These are phyloP conservation scores for Aporophyla lueneburgensis DNA, from an alignment of 2,888 invertebrate genomes.

Conservation along the genomic window DNA sequence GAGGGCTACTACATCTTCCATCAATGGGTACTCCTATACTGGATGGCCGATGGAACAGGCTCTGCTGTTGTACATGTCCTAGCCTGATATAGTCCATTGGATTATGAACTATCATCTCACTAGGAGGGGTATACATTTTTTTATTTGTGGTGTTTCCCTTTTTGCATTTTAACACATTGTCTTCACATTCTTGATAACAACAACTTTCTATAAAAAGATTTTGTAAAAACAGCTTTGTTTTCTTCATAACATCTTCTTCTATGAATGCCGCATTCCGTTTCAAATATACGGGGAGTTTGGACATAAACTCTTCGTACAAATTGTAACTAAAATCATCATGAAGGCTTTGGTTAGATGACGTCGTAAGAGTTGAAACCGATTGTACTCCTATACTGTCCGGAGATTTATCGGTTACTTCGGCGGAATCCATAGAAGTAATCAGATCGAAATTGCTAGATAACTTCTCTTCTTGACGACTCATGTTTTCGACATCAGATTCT, in stretches of 20 bases:
- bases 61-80: conserved; percentile 57
- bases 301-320: conserved; percentile 78
- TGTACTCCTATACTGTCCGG: conserved; percentile 48
- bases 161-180: conserved; percentile 63
- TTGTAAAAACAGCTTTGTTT: conserved; percentile 70
- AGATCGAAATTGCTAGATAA: conserved; percentile 55
- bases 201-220: conserved; percentile 70
- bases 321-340: conserved; percentile 64
- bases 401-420: conserved; percentile 51
- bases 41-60: conserved; percentile 35
- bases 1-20: conserved; percentile 31
- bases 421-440: conserved; percentile 64
- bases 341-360: conserved; percentile 58
- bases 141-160: conserved; percentile 44
- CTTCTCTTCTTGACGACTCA: conserved; percentile 29
- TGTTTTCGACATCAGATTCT: conserved; percentile 15
- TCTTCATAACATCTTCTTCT: conserved; percentile 72
- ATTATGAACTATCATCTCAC: conserved; percentile 69
- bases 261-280: conserved; percentile 70
- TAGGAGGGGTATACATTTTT: conserved; percentile 43
- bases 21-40: conserved; percentile 23
- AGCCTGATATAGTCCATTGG: conserved; percentile 74
- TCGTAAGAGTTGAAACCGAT: conserved; percentile 57
- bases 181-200: conserved; percentile 64
- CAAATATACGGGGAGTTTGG: conserved; percentile 75